Base-by-base conservation (phyloP, 1,140 invertebrate genomes). In the Daktulosphaira vitifoliae region DNA sequence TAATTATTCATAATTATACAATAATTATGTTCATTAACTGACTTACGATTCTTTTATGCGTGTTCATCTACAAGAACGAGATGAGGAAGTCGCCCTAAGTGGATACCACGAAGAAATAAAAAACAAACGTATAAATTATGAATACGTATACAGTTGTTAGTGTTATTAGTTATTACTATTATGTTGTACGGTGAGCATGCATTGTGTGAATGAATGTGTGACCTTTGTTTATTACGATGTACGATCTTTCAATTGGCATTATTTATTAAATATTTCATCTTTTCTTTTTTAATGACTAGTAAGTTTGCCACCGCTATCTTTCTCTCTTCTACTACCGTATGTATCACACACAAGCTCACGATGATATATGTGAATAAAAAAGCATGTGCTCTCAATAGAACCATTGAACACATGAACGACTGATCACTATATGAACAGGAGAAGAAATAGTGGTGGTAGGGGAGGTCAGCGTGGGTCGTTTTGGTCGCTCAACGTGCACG, bases 211-310 rank as follows among this genome's bases (percentile, higher is more conserved):
- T 33, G 54, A 44, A 59, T 44, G 54, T 44, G 56, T 62, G 56
- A 62, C 56, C 56, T 62, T 62, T 62, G 56, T 62, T 62, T 46
- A 39, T 62, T 22, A 15, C n/a, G 7, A 33, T n/a, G 42, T 62
- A 48, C 42, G 56, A 62, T 48, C 56, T 62, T 62, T 62, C 56
- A 62, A 62, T 62, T 62, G 56, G 42, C 56, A 25, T 48, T 62
- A 33, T 48, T 62, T 62, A 48, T 48, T 62, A 62, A 33, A 62
- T 46, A 46, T 62, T 62, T 62, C 4, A 3, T 44, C 23, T 62
- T 6, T 46, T 15, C 22, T 46, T 48, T 29, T 48, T 62, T 26
- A 50, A 46, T 33, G 25, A 48, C 25, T 25, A 48, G 42, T 48
- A 48, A 23, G 56, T 48, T n/a, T 22, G 20, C 33, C 33, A 11